These are phyloP conservation scores for Zootermopsis nevadensis DNA, from an alignment of 2,888 invertebrate genomes.

Conservation along the genomic window DNA sequence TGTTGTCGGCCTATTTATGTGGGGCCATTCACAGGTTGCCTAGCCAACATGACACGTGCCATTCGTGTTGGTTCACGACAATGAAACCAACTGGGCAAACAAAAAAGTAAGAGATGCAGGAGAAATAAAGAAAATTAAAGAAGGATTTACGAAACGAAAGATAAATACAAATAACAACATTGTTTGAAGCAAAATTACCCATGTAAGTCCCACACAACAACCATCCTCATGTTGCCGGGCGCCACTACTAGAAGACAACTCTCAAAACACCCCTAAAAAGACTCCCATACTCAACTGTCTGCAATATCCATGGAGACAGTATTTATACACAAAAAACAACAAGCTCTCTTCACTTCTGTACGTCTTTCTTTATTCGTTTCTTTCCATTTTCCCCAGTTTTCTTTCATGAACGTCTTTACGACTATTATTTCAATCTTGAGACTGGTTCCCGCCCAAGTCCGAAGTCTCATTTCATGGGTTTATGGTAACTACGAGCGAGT, in stretches of 20 bases:
- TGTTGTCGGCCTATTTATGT: neutral
- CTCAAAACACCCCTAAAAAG: neutral
- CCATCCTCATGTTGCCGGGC: neutral
- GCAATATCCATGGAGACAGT: neutral
- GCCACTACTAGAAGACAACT: neutral
- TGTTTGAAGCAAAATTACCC: neutral
- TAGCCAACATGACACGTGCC: neutral
- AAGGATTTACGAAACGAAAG: slow-evolving; percentile 12
- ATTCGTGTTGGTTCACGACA: neutral
- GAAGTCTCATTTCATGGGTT: neutral
- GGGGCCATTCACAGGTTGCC: neutral
- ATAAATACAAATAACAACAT: neutral
- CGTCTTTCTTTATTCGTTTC: no score
- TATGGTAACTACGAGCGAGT: neutral
- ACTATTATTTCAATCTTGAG: neutral
- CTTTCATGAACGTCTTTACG: no score
- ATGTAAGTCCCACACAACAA: neutral
- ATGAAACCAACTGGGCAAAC: neutral
- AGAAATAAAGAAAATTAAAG: neutral
- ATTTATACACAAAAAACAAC: slow-evolving; percentile 10
- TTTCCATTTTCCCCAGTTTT: no score
- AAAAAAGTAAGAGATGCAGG: neutral
- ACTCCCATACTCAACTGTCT: neutral
- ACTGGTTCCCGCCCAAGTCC: neutral
- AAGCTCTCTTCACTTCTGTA: no score